Conservation (phyloP, 2,888 invertebrate species). For the Aspidapion aeneum region DNA sequence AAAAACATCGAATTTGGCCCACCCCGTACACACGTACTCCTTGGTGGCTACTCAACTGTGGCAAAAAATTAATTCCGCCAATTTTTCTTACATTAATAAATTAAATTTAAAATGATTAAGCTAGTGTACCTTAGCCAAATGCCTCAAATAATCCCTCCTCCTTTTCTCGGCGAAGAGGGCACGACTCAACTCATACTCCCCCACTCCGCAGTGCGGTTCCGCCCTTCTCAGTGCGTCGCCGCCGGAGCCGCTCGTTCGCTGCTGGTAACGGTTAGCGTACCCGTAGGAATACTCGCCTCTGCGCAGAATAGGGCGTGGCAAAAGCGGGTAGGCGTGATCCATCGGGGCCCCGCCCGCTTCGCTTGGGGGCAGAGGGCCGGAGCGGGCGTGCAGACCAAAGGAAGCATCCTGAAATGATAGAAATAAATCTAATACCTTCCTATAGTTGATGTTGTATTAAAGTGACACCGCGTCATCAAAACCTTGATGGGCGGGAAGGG, state of each 20-base stretch:
- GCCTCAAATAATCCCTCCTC: constrained; percentile 56
- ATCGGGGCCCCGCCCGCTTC: not conserved
- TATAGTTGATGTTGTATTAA: too few species aligned
- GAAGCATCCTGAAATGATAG: not conserved
- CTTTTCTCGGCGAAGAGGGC: constrained; percentile 52
- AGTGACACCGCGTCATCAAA: too few species aligned
- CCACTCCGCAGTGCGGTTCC: constrained; percentile 56
- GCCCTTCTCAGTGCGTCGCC: constrained; percentile 33
- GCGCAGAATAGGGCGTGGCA: not conserved
- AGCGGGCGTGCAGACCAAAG: not conserved
- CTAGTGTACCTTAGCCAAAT: constrained; percentile 57
- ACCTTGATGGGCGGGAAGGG: too few species aligned
- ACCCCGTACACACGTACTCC: too few species aligned
- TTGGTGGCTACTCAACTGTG: too few species aligned
- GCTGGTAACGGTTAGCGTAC: too few species aligned
- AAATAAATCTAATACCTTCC: too few species aligned
- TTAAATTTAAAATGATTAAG: too few species aligned
- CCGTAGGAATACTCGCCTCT: not conserved
- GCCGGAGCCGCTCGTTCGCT: not conserved
- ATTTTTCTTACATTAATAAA: too few species aligned
- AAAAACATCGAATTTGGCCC: too few species aligned
- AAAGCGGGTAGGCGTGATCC: not conserved
- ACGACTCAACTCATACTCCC: constrained; percentile 56
- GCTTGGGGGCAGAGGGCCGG: not conserved
- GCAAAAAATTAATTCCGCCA: too few species aligned